Evolutionary conservation across 2,113 vertebrate genomes (phyloP), one percentile per base, ranked within the genome.

Genomic region (Proteles cristata): DNA sequence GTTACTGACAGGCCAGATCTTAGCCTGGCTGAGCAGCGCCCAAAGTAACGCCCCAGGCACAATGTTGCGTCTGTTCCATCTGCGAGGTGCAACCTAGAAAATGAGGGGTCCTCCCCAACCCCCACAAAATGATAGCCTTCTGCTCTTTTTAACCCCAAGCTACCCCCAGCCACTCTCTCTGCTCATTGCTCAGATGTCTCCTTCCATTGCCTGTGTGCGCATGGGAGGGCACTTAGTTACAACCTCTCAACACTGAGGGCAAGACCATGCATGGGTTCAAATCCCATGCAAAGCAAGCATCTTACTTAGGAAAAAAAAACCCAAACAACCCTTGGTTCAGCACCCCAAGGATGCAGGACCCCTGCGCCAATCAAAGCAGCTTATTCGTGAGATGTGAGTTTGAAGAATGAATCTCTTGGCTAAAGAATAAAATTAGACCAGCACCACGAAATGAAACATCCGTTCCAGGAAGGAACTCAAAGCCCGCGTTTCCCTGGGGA

Each of bases 331-430:
- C 45, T 90, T 92, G 88, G 63, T 88, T 77, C 89, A 92, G 33
- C 4, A 87, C 7, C 16, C 25, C 14, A 55, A 79, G 23, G 5
- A 11, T 11, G 4, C 68, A 50, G 55, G 48, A 82, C 6, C 58
- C 53, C 74, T 25, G 39, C 45, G 48, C 92, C 53, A 5, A 55
- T 65, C 91, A 77, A 84, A 45, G 15, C 19, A 93, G 25, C 65
- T 69, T 48, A 43, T 58, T 45, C n/a, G 15, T 28, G 83, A 85
- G 81, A 92, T 65, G 21, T 50, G 83, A 81, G 39, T 73, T 82
- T 77, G 17, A 74, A 93, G 58, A 92, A 93, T 55, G 21, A 84
- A 73, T 43, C 82, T 91, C 76, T 88, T 45, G 74, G 74, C 73
- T 48, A 26, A 80, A 76, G 50, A 48, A 55, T 71, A 77, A 96